Percentiles rank a stretch among this genome's conserved stretches.
Evolutionary conservation across 2,797 vertebrate genomes (phyloP).

Genomic region (Pseudochaenichthys georgianus): DNA sequence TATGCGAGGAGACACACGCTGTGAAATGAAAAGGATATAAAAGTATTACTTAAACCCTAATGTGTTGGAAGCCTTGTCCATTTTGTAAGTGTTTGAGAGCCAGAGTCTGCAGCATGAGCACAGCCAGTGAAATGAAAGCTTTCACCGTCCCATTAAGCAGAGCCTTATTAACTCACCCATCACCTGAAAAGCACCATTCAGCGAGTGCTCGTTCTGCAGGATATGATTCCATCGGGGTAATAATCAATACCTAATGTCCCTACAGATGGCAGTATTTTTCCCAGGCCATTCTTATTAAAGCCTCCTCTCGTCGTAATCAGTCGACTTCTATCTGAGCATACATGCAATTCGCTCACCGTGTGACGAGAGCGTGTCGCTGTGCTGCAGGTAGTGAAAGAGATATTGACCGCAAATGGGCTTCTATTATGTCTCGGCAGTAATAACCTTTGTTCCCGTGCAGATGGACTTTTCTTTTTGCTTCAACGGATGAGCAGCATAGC

Average conservation of each 20-base stretch:
- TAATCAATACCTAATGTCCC: constrained; percentile 29
- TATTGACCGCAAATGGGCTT: constrained; percentile 41
- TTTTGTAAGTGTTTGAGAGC: neutral
- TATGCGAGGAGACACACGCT: neutral
- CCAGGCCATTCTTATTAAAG: constrained; percentile 14
- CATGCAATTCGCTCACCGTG: constrained; percentile 19
- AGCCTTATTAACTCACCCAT: constrained; percentile 13
- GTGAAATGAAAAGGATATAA: neutral
- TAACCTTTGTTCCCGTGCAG: neutral
- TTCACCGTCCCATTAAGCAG: constrained; percentile 16
- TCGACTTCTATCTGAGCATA: constrained; percentile 22
- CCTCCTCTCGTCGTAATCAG: constrained; percentile 28
- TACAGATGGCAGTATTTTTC: constrained; percentile 35
- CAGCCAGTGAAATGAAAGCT: neutral
- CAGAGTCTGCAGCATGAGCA: neutral
- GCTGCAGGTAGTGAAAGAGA: constrained; percentile 33
- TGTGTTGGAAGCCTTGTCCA: neutral
- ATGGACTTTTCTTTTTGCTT: neutral
- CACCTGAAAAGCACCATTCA: constrained; percentile 28
- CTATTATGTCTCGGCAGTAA: constrained; percentile 39
- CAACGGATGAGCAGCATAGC: neutral
- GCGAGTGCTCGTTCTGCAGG: constrained; percentile 3
- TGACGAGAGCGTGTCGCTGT: no score
- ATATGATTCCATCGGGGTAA: constrained; percentile 30
- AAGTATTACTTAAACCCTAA: neutral